Conservation (phyloP, 2,888 invertebrate genomes). For the Leucophenga montana region DNA sequence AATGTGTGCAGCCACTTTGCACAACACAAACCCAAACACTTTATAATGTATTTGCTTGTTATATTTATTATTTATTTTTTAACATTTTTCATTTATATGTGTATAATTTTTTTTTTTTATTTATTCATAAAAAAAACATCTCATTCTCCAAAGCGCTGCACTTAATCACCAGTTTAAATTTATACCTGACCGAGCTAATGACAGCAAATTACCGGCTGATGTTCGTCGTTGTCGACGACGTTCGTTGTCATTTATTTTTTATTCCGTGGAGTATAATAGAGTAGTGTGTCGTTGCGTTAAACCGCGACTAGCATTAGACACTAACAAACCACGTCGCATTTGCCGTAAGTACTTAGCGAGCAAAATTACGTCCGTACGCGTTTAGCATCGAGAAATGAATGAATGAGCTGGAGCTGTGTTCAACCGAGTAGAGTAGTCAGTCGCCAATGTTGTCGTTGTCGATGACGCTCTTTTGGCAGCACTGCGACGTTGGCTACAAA, state of each 20-base stretch:
- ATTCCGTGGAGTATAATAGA: conserved; percentile 10
- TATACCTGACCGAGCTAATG: conserved; percentile 52
- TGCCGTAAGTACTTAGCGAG: conserved; percentile 39
- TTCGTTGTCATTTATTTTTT: neutral
- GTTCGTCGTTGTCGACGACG: neutral
- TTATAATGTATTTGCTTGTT: neutral
- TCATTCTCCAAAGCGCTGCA: conserved; percentile 19
- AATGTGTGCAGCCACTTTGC: neutral
- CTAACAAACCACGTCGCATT: conserved; percentile 26
- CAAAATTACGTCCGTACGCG: conserved; percentile 65
- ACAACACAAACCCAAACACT: neutral
- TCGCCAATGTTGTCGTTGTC: neutral
- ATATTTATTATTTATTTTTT: no score
- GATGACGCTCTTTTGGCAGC: neutral
- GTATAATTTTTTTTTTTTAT: conserved; percentile 12
- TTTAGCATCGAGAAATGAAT: conserved; percentile 63
- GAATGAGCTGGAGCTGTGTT: conserved; percentile 52
- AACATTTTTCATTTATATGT: no score
- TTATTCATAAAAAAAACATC: conserved; percentile 35
- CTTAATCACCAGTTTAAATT: conserved; percentile 51
- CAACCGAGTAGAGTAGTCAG: conserved; percentile 30
- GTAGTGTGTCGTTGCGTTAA: conserved; percentile 38
- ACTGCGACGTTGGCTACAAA: conserved; percentile 5
- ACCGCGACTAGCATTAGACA: conserved; percentile 11
- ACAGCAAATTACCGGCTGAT: conserved; percentile 60